phyloP scores from a whole-genome alignment of 2,113 vertebrate genomes.

The Pseudopipra pipra region DNA sequence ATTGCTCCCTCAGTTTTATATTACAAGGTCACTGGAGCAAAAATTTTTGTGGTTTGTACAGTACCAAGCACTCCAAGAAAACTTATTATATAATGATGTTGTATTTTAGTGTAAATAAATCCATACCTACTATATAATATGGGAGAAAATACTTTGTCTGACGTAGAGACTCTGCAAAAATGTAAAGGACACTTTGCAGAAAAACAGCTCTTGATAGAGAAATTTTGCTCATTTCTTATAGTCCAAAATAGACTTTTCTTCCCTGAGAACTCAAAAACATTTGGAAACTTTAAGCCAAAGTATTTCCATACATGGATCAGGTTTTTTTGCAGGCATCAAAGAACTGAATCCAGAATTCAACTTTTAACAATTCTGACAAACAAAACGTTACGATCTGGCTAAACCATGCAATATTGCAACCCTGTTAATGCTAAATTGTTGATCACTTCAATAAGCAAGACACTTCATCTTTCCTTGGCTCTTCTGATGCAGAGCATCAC shows the following conservation, averaged over 20 bases:
- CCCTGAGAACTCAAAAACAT: neutral
- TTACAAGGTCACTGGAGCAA: slow-evolving; percentile 67
- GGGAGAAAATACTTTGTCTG: neutral
- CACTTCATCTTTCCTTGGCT: neutral
- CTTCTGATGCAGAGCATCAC: neutral
- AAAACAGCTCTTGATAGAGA: neutral
- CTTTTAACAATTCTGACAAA: slow-evolving; percentile 8
- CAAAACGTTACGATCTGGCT: neutral
- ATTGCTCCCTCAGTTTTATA: slow-evolving; percentile 62
- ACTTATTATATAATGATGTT: slow-evolving; percentile 48
- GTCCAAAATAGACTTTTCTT: neutral
- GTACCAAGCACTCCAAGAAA: slow-evolving; percentile 53
- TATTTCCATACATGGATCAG: neutral
- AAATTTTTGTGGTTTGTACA: slow-evolving; percentile 57
- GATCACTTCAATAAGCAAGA: neutral
- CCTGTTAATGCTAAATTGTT: neutral
- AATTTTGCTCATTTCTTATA: neutral
- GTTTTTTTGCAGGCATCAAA: neutral
- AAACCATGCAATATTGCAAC: neutral
- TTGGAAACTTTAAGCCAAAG: slow-evolving; percentile 28
- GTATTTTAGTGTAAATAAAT: slow-evolving; percentile 28
- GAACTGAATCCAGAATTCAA: neutral
- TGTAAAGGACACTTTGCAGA: neutral
- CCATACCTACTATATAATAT: neutral
- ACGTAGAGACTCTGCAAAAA: neutral